Evolutionary conservation across 2,888 invertebrate species (phyloP).

Genomic region (Leucoma salicis): DNA sequence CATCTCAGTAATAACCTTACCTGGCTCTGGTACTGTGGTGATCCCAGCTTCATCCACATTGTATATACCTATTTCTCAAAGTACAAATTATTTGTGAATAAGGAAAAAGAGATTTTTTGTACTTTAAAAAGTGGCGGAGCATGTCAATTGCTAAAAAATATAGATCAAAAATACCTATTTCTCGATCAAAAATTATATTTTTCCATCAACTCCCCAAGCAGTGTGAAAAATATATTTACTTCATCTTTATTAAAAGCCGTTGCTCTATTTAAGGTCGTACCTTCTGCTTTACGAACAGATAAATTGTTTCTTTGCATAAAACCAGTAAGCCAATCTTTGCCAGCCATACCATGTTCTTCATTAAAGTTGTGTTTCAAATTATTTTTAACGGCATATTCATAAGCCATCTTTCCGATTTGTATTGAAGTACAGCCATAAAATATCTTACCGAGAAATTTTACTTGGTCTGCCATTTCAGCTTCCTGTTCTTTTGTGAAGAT

Average conservation of each 20-base stretch:
- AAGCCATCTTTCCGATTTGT: too few relatives aligned
- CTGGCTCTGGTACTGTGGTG: conserved; percentile 32
- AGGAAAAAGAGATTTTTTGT: too few relatives aligned
- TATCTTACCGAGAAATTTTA: too few relatives aligned
- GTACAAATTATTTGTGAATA: too few relatives aligned
- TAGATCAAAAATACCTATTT: too few relatives aligned
- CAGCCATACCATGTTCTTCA: not conserved
- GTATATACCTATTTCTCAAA: too few relatives aligned
- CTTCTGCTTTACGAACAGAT: not conserved
- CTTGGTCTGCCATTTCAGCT: too few relatives aligned
- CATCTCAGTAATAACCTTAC: conserved; percentile 28
- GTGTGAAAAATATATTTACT: not conserved
- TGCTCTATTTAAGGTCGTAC: not conserved
- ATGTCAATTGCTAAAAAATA: too few relatives aligned
- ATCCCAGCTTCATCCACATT: conserved; percentile 7
- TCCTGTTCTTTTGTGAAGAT: too few relatives aligned
- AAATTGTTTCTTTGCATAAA: not conserved
- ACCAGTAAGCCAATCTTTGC: not conserved
- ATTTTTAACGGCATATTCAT: not conserved
- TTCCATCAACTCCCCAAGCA: not conserved
- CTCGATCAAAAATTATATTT: not conserved
- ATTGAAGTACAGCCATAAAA: too few relatives aligned
- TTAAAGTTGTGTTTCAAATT: not conserved
- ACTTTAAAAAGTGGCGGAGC: too few relatives aligned
- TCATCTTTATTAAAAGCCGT: not conserved